phyloP scores from a whole-genome alignment of 2,797 vertebrate genomes.

The Sternarchorhynchus goeldii region DNA sequence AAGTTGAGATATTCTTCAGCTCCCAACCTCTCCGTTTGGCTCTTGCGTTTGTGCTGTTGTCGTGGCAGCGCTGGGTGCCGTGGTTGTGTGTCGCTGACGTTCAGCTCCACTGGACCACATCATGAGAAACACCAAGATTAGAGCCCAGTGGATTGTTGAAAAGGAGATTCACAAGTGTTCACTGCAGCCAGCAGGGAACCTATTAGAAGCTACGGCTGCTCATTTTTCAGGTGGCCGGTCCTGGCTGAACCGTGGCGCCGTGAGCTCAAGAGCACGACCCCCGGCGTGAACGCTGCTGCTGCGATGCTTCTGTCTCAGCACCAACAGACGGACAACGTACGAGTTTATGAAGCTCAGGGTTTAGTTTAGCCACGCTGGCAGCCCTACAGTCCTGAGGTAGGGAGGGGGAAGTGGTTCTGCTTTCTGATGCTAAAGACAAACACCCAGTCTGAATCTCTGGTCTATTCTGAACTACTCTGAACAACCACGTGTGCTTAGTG shows the following conservation, averaged over 20 bases:
- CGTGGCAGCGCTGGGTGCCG: slow-evolving; percentile 25
- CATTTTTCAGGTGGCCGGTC: not conserved
- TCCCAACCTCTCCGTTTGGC: slow-evolving; percentile 4
- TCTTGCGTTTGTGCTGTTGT: slow-evolving; percentile 32
- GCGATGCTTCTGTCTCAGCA: not conserved
- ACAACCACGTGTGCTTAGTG: too few relatives aligned
- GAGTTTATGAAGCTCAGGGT: too few relatives aligned
- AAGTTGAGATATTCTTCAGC: not conserved
- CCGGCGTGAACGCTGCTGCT: not conserved
- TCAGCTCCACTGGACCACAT: slow-evolving; percentile 52
- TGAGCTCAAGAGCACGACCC: not conserved
- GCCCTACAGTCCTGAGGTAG: not conserved
- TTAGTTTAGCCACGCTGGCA: not conserved
- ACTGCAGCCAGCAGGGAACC: slow-evolving; percentile 10
- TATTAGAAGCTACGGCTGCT: slow-evolving; percentile 5
- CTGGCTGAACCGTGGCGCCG: not conserved
- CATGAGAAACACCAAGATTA: slow-evolving; percentile 52
- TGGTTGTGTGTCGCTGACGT: slow-evolving; percentile 27
- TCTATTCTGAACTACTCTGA: too few relatives aligned
- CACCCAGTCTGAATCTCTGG: too few relatives aligned
- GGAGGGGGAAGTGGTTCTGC: not conserved
- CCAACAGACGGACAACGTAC: not conserved
- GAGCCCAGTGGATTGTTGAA: slow-evolving; percentile 47
- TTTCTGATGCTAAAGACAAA: not conserved
- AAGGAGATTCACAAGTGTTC: slow-evolving; percentile 35